Percentiles rank a stretch among this genome's conserved stretches.
Conservation (phyloP, 2,888 invertebrate species). For the Labia minor region DNA sequence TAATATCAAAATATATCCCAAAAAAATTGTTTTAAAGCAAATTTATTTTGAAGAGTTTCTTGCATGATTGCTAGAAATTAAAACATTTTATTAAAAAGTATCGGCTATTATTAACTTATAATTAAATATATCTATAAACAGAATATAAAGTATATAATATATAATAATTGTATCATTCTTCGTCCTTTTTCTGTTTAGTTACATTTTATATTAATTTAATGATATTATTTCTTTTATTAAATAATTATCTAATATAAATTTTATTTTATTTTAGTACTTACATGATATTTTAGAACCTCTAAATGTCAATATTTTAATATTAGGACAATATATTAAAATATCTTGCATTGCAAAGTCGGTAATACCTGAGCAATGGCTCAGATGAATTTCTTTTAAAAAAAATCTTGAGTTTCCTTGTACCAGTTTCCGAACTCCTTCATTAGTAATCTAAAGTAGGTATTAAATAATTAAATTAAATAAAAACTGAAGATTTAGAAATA, state of each 20-base stretch:
- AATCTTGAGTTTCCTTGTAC: slow-evolving; percentile 31
- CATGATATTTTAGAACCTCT: slow-evolving; percentile 28
- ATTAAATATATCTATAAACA: too few relatives aligned
- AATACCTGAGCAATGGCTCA: slow-evolving; percentile 32
- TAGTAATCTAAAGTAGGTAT: slow-evolving; percentile 34
- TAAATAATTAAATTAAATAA: too few relatives aligned
- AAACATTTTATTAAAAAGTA: too few relatives aligned
- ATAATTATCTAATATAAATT: too few relatives aligned
- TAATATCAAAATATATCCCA: neutral
- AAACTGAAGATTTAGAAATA: too few relatives aligned
- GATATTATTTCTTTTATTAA: too few relatives aligned
- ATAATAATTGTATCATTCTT: too few relatives aligned
- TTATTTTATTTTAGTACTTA: neutral
- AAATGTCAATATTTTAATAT: slow-evolving; percentile 31
- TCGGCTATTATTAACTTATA: too few relatives aligned
- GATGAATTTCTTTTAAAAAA: slow-evolving; percentile 32
- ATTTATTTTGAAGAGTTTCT: neutral
- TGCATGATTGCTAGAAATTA: neutral
- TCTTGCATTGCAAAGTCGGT: slow-evolving; percentile 31
- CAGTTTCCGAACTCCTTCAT: slow-evolving; percentile 31
- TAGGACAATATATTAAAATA: slow-evolving; percentile 32
- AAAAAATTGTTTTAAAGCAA: neutral
- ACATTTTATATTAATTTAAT: too few relatives aligned
- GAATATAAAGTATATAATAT: too few relatives aligned
- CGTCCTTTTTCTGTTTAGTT: too few relatives aligned